Base-by-base conservation (phyloP, 2,113 vertebrate genomes). In the Xiphophorus maculatus region DNA sequence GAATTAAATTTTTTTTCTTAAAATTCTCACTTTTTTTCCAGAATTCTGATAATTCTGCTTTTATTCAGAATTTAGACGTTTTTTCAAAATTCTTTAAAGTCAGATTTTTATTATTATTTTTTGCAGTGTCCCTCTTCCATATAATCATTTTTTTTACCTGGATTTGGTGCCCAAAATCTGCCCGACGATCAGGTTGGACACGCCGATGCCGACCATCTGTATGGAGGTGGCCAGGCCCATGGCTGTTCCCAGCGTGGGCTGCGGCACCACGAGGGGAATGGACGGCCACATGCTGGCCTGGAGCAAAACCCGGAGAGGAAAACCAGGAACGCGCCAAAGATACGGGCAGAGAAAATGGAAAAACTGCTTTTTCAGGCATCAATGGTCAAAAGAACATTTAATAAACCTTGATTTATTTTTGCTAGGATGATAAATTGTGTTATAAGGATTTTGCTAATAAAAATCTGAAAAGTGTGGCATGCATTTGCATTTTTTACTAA, bases 241-340 rank as follows among this genome's bases (percentile, higher is more conserved):
- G 1, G 93, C 95, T 12, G 95, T 96, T 40, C 96, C 95, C 48
- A 95, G 63, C 2, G 94, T 96, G 0, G 93, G 95, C 37, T 94
- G 95, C 33, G 95, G 94, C 3, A 96, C 95, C 32, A 96, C 94
- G 1, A 96, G 93, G 0, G 93, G 94, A 54, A 95, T 95, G 1
- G 95, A 96, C 0, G 95, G 95, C 95, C 96, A 96, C 95, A 95
- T 94, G 70, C 95, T 95, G 1, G 94, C 91, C 95, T 96, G 88
- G n/a, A 76, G 68, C 9, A 73, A 17, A 79, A 12, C 51, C 76
- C 15, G 66, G 33, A 54, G 1, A 42, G 30, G 13, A 73, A 22
- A 28, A 48, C 29, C 40, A 77, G 51, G 61, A n/a, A 63, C 1
- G 69, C 11, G 66, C 35, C 13, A 70, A 5, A 44, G 0, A 60